Evolutionary conservation across 2,888 invertebrate species (phyloP), one percentile per base, ranked within the genome.

Genomic region (Ophraella communa): DNA sequence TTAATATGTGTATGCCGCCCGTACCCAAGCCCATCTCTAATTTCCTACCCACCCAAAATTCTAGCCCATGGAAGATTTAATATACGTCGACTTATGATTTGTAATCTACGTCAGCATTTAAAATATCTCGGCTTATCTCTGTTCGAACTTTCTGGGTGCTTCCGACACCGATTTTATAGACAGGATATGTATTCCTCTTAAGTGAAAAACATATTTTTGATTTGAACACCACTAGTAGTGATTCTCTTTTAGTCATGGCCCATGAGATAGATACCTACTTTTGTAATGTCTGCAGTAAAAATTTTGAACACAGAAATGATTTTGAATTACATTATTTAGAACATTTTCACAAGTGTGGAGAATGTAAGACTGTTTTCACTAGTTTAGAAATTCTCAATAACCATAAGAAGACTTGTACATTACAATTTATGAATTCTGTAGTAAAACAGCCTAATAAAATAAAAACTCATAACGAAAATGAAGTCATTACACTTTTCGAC

Each of bases 321-420:
- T 80, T 82, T 68, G 78, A 83, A 64, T 70, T 71, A 30, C 83
- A 83, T 71, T 83, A 80, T 68, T 78, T 80, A 30, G 74, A 75
- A 59, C 84, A 84, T 71, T 82, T 82, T 71, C 76, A 76, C 57
- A 83, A 81, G 67, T 84, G 83, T 66, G 68, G 72, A 3, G 66
- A 74, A 4, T 86, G 86, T 70, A 81, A 80, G 49, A 74, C 82
- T 23, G 81, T 82, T 59, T 85, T 85, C 71, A 81, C 82, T 4
- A 84, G 80, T 67, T 74, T 82, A 30, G 84, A 85, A 30, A 79
- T 80, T n/a, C 72, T 86, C 8, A 74, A 77, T 58, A 68, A 70
- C 1, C 83, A 83, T 67, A 70, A 76, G 45, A 81, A 79, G 68
- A 77, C 35, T 60, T 64, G 68, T 62, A 20, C 42, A 2, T 56